Evolutionary conservation across 35 echinoderm and acorn worm genomes (phyloP).

Genomic region (Patiria miniata): DNA sequence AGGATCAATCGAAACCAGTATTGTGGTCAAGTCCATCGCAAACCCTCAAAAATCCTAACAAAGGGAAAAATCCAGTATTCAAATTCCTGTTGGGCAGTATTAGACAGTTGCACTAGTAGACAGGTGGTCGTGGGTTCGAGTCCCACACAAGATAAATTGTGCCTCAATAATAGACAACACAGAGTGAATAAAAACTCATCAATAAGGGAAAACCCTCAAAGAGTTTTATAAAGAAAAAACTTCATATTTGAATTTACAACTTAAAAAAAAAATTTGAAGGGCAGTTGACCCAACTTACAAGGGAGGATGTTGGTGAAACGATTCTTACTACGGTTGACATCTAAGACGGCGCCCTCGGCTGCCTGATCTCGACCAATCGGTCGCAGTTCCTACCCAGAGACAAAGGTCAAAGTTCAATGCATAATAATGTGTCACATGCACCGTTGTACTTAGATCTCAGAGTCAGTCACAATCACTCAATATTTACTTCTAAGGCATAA

Average conservation of each 20-base stretch:
- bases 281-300: constrained; percentile 54
- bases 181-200: no score
- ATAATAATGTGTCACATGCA: not conserved
- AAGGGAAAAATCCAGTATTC: no score
- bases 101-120: no score
- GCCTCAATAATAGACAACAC: no score
- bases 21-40: no score
- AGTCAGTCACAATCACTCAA: not conserved
- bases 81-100: no score
- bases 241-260: not conserved
- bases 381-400: constrained; percentile 50
- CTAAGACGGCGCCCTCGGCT: constrained; percentile 8
- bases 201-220: no score
- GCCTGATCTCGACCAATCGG: constrained; percentile 54
- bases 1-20: not conserved
- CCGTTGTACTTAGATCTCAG: no score
- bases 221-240: not conserved
- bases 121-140: no score
- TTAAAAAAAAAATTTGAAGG: not conserved
- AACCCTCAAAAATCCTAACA: no score
- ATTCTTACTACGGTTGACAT: constrained; percentile 65
- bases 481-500: no score
- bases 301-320: constrained; percentile 76
- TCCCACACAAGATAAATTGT: no score
- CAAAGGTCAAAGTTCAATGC: constrained; percentile 16